phyloP scores from a whole-genome alignment of 1,140 invertebrate species.

The Temnothorax nylanderi region DNA sequence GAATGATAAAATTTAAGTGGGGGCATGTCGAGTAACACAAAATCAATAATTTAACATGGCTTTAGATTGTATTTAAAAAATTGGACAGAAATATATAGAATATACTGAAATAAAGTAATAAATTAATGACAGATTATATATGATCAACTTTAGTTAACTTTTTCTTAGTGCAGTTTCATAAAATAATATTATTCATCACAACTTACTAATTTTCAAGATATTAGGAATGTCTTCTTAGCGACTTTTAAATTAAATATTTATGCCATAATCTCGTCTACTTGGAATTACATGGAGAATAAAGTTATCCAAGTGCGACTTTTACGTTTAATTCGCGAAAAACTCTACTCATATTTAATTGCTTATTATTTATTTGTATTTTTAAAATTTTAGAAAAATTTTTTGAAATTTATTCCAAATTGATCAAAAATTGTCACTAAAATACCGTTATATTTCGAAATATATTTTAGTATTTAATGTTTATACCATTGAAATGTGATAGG shows the following conservation, averaged over 20 bases:
- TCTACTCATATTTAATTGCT: background rate
- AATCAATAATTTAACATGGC: background rate
- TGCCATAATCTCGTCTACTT: background rate
- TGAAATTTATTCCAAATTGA: background rate
- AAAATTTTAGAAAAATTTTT: background rate
- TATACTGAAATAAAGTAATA: background rate
- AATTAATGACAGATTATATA: slow-evolving; percentile 13
- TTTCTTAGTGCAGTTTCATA: background rate
- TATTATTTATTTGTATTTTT: background rate
- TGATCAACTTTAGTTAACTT: background rate
- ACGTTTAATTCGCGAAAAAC: background rate
- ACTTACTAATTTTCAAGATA: slow-evolving; percentile 3
- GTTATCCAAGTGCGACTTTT: background rate
- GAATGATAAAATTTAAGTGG: slow-evolving; percentile 11
- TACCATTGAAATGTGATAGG: background rate
- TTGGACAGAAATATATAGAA: too few relatives aligned
- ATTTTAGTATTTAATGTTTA: slow-evolving; percentile 6
- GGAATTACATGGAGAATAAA: slow-evolving; percentile 5
- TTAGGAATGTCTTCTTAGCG: background rate
- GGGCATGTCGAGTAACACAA: background rate
- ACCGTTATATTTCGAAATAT: background rate
- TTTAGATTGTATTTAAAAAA: background rate
- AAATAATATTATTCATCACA: background rate
- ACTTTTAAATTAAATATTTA: slow-evolving; percentile 7
- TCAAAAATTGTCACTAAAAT: background rate